Conservation (phyloP, 2,888 invertebrate species). For the Enchytraeus crypticus region DNA sequence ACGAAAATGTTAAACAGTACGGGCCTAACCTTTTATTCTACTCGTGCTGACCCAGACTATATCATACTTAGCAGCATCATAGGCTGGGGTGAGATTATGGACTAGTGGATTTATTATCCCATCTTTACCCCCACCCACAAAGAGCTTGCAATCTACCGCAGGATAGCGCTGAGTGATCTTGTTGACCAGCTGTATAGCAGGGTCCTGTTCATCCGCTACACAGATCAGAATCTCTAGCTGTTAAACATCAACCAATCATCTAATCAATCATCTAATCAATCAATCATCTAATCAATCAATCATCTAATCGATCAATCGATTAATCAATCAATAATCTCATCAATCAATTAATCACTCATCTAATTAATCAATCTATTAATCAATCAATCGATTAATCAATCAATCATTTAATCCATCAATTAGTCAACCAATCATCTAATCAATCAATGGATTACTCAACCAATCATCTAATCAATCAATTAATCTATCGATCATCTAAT, state of each 20-base stretch:
- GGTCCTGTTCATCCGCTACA: slow-evolving; percentile 45
- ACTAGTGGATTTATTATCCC: slow-evolving; percentile 46
- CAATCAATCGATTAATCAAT: no score
- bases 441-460: no score
- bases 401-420: no score
- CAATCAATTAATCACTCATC: no score
- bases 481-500: no score
- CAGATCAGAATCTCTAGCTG: slow-evolving; percentile 47
- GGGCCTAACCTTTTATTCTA: slow-evolving; percentile 38
- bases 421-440: no score
- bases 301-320: background rate
- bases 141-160: slow-evolving; percentile 20
- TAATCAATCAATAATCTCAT: no score
- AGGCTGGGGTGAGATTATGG: slow-evolving; percentile 46
- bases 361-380: no score
- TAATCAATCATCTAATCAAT: background rate
- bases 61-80: slow-evolving; percentile 45
- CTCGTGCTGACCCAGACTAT: slow-evolving; percentile 47
- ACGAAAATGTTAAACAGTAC: no score
- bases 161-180: slow-evolving; percentile 40
- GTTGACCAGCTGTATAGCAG: slow-evolving; percentile 41
- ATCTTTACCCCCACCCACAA: slow-evolving; percentile 27
- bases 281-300: background rate
- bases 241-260: background rate
- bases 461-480: no score